phyloP scores from a whole-genome alignment of 2,113 vertebrate genomes.

The Condylura cristata region DNA sequence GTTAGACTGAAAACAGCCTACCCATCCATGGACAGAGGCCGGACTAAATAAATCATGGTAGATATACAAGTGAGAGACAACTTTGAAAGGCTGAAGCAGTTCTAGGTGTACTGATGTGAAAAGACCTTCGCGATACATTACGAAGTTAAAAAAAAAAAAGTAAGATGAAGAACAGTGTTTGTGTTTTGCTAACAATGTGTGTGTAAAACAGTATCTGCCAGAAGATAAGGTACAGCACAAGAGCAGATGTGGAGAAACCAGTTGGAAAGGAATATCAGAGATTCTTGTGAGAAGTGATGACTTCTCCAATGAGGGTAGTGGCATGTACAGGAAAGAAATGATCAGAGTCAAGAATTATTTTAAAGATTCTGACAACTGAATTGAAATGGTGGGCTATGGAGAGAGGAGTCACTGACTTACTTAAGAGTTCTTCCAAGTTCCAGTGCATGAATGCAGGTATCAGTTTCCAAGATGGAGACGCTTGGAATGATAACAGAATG shows the following conservation, averaged over 20 bases:
- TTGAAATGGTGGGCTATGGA: background rate
- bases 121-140: background rate
- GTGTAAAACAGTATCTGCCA: background rate
- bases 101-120: background rate
- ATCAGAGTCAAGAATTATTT: background rate
- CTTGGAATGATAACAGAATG: background rate
- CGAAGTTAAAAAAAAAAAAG: background rate
- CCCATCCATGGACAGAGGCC: background rate
- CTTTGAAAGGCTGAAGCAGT: conserved; percentile 14
- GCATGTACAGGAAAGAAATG: background rate
- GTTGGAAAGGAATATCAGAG: background rate
- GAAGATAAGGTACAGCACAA: background rate
- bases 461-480: background rate
- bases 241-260: background rate
- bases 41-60: conserved; percentile 7
- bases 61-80: background rate
- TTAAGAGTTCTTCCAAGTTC: background rate
- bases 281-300: background rate
- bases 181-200: background rate
- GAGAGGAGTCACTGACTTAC: background rate
- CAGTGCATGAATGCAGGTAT: background rate
- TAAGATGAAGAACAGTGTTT: background rate
- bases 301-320: background rate
- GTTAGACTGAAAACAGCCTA: background rate
- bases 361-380: background rate